Evolutionary conservation across 2,113 vertebrate genomes (phyloP), one percentile per base, ranked within the genome.

Genomic region (Oceanodroma tethys): DNA sequence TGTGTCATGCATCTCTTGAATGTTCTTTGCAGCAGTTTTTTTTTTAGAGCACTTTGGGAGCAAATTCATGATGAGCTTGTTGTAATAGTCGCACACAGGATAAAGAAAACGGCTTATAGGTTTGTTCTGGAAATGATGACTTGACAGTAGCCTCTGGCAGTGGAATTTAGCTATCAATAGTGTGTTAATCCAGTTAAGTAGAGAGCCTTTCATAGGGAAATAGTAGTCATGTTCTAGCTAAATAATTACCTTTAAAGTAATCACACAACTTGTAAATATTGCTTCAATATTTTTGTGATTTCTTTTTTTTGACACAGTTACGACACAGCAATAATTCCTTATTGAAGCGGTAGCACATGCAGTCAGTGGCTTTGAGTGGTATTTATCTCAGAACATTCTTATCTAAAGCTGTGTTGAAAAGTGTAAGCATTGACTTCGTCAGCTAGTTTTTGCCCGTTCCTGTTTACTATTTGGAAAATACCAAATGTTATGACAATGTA

Each of bases 71-170:
- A 97, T 97, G 95, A 97, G 94, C 93, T 97, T 79, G 94, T 96
- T 97, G 73, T 96, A 96, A 95, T 91, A 88, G 95, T 85, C 7
- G 5, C 43, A 83, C 91, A 89, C 79, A 94, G 86, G 93, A 97
- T 97, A 98, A 95, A 97, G 95, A 82, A 97, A 96, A 97, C 95
- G 93, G 95, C 97, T 98, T 97, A 95, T 93, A 95, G 96, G 96
- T 96, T 97, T 98, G 91, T 98, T 98, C 97, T 98, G 95, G 97
- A 98, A 98, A 97, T 92, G 97, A 96, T 96, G 92, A 97, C 96
- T 91, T 97, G 95, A 95, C 97, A 97, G 92, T 97, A 90, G 95
- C 94, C 95, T 80, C 73, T 0, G 53, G 87, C 88, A 93, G 96
- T 93, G 87, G 95, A 95, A 95, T 97, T 93, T 66, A 96, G 97